A percentile compares a stretch with the other conserved stretches of the same genome.
These are phyloP conservation scores for Sylvia borin DNA, from an alignment of 2,797 vertebrate genomes.

Conservation along the genomic window DNA sequence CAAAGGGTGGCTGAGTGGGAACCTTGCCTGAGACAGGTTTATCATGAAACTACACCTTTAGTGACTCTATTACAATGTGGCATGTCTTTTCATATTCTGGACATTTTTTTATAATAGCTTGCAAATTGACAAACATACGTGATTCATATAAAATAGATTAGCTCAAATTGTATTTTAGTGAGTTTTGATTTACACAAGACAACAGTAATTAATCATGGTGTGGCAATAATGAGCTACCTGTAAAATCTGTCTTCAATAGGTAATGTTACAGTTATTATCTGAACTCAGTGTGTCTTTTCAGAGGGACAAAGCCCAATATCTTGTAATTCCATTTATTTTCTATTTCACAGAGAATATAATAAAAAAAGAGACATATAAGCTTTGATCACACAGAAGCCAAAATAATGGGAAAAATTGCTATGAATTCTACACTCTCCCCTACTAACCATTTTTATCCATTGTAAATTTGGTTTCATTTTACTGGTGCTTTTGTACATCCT, in stretches of 20 bases:
- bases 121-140: background rate
- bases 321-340: background rate
- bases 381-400: background rate
- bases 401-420: background rate
- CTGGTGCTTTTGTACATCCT: background rate
- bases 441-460: background rate
- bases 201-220: background rate
- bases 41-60: background rate
- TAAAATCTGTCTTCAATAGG: background rate
- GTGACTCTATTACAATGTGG: background rate
- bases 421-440: background rate
- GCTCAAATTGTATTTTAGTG: background rate
- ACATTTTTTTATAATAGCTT: background rate
- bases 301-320: background rate
- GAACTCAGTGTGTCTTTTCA: background rate
- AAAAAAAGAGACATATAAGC: background rate
- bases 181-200: background rate
- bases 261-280: background rate
- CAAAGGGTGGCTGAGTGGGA: background rate
- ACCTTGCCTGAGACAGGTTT: background rate
- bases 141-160: background rate
- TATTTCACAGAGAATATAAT: background rate
- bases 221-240: background rate
- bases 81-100: background rate
- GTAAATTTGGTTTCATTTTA: background rate